phyloP scores from a whole-genome alignment of 2,888 invertebrate genomes.

The Crossocerus cetratus region DNA sequence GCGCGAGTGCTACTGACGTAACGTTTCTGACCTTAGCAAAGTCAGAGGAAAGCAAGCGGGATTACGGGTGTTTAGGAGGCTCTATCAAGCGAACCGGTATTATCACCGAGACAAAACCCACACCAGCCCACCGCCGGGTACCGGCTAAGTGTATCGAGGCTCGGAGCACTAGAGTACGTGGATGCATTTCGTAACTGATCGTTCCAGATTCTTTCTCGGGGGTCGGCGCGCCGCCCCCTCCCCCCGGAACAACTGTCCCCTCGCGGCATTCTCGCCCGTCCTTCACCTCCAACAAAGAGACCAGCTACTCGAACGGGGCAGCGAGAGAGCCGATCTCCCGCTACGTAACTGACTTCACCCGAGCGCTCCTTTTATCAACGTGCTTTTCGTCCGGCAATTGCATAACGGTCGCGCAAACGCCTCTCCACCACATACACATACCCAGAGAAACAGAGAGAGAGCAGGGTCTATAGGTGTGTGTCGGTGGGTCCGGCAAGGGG shows the following conservation, averaged over 20 bases:
- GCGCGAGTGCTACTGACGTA: too few relatives aligned
- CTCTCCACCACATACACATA: too few relatives aligned
- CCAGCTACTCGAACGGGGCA: conserved; percentile 17
- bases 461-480: neutral
- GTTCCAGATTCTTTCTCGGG: conserved; percentile 31
- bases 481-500: conserved; percentile 15
- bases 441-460: too few relatives aligned
- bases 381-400: conserved; percentile 63
- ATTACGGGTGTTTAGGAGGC: too few relatives aligned
- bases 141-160: neutral
- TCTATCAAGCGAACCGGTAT: too few relatives aligned
- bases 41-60: too few relatives aligned
- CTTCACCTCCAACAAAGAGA: conserved; percentile 49
- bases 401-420: conserved; percentile 62
- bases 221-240: conserved; percentile 2
- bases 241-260: conserved; percentile 28
- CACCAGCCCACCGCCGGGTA: neutral
- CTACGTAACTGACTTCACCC: conserved; percentile 9
- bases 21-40: too few relatives aligned
- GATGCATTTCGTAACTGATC: neutral
- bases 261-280: conserved; percentile 57
- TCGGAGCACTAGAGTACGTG: neutral
- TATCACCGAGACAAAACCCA: too few relatives aligned
- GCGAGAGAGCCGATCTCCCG: conserved; percentile 36
- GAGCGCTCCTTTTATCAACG: conserved; percentile 61